Conservation (phyloP, 2,797 vertebrate genomes). For the Tokudaia tokunoshimensis region DNA sequence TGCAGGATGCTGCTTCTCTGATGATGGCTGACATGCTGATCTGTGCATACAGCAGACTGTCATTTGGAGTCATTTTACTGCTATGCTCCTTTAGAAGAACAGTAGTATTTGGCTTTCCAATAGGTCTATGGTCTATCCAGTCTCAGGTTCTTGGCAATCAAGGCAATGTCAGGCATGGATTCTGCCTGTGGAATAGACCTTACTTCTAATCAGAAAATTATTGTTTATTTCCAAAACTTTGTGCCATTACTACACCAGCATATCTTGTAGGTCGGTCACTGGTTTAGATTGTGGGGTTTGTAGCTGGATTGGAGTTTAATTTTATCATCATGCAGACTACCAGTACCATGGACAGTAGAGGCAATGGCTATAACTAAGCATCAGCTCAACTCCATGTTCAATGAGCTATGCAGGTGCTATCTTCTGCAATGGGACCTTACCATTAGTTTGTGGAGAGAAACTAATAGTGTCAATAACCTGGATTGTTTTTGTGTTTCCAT, state of each 20-base stretch:
- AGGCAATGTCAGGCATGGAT: neutral
- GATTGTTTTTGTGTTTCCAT: too few species aligned
- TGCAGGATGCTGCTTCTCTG: neutral
- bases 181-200: neutral
- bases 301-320: neutral
- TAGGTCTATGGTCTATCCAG: neutral
- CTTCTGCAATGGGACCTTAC: neutral
- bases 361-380: neutral
- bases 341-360: neutral
- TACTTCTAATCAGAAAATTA: neutral
- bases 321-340: neutral
- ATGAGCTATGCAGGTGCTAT: neutral
- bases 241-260: neutral
- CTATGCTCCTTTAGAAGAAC: neutral
- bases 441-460: neutral
- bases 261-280: neutral
- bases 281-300: neutral
- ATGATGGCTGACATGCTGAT: neutral
- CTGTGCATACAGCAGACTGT: neutral
- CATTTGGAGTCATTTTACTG: neutral
- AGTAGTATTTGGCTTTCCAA: neutral
- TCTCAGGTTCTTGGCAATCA: neutral
- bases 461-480: neutral
- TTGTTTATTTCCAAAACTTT: neutral
- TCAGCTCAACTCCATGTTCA: neutral